Percentiles rank a stretch among this genome's conserved stretches.
phyloP scores from a whole-genome alignment of 2,797 vertebrate genomes.

The Amazonetta brasiliensis region DNA sequence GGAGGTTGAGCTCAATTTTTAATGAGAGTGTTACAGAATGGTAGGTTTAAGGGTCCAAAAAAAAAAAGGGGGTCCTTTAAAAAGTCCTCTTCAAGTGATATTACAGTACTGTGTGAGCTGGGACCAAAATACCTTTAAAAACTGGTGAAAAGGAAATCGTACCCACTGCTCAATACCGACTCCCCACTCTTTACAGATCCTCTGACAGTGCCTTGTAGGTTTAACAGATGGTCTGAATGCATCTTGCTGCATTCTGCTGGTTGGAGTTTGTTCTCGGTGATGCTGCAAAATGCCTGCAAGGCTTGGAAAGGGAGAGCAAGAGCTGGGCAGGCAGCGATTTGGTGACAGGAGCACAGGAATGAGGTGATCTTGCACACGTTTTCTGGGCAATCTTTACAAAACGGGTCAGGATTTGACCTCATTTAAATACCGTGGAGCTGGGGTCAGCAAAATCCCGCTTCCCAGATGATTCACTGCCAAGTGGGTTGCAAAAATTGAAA shows the following conservation, averaged over 20 bases:
- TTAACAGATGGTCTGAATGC: background rate
- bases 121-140: background rate
- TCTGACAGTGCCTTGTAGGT: background rate
- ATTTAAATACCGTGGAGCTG: background rate
- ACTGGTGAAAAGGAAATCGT: rapidly evolving
- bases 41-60: background rate
- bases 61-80: too few species aligned
- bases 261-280: background rate
- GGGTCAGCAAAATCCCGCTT: background rate
- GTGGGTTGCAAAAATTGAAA: background rate
- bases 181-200: background rate
- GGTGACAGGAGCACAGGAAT: background rate
- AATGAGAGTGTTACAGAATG: background rate
- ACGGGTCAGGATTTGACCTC: background rate
- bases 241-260: background rate
- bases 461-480: background rate
- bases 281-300: background rate
- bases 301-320: background rate
- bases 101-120: background rate
- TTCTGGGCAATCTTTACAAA: background rate
- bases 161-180: background rate
- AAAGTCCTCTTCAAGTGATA: background rate
- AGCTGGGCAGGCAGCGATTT: background rate
- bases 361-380: rapidly evolving
- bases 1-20: background rate